Evolutionary conservation across 2,797 vertebrate genomes (phyloP).

Genomic region (Gobio occitaniae): DNA sequence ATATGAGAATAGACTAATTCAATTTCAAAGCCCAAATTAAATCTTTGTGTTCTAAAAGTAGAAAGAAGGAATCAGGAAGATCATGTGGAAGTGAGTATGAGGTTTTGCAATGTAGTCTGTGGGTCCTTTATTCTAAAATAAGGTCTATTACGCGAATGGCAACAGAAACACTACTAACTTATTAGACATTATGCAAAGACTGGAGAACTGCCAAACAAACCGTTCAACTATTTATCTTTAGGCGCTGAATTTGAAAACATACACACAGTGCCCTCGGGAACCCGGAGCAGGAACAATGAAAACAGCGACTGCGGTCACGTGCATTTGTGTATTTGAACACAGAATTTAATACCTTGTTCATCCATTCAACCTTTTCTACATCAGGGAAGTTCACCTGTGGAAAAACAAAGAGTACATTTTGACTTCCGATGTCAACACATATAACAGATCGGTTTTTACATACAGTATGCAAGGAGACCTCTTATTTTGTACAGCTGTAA

Average conservation of each 20-base stretch:
- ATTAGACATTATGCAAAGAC: background rate
- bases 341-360: conserved; percentile 86
- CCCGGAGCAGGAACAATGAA: conserved; percentile 19
- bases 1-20: background rate
- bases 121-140: background rate
- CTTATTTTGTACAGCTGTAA: background rate
- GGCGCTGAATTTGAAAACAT: conserved; percentile 12
- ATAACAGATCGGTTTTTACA: background rate
- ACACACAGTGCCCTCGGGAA: background rate
- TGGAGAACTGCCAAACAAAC: conserved; percentile 4
- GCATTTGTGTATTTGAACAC: conserved; percentile 7
- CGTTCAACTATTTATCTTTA: conserved; percentile 24
- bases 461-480: background rate
- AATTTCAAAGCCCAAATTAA: background rate
- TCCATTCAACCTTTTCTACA: conserved; percentile 92
- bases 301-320: background rate
- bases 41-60: background rate
- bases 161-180: background rate
- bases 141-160: background rate
- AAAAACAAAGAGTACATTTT: conserved; percentile 58
- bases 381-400: conserved; percentile 90
- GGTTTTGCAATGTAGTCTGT: background rate
- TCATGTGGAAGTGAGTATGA: conserved; percentile 16
- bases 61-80: background rate
- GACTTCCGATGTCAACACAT: conserved; percentile 19